phyloP scores from a whole-genome alignment of 2,888 invertebrate species.

The Morpho helenor region DNA sequence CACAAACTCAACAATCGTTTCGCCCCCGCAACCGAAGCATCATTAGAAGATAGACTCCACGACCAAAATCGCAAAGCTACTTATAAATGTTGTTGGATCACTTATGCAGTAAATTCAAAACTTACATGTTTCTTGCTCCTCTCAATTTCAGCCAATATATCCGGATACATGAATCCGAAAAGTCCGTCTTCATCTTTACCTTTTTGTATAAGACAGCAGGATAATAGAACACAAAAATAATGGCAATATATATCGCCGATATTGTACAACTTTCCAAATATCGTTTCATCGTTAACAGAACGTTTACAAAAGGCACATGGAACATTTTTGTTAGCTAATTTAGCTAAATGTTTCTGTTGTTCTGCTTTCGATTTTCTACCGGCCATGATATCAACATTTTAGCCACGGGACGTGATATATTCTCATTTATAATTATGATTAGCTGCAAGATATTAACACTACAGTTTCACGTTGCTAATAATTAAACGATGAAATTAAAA shows the following conservation, averaged over 20 bases:
- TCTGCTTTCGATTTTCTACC: conserved; percentile 25
- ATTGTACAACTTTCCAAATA: conserved; percentile 77
- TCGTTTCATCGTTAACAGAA: conserved; percentile 70
- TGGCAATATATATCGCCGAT: conserved; percentile 81
- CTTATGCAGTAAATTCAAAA: too few relatives aligned
- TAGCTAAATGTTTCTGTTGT: conserved; percentile 39
- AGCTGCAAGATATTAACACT: too few relatives aligned
- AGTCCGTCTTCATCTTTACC: conserved; percentile 85
- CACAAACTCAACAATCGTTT: too few relatives aligned
- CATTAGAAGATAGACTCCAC: too few relatives aligned
- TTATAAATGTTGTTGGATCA: too few relatives aligned
- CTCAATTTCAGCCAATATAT: conserved; percentile 83
- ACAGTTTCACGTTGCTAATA: too few relatives aligned
- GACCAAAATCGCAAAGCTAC: too few relatives aligned
- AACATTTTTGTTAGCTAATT: conserved; percentile 43
- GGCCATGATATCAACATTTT: conserved; percentile 28
- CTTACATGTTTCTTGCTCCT: conserved; percentile 83
- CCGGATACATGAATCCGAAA: conserved; percentile 83
- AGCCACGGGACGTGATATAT: neutral
- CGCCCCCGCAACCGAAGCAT: too few relatives aligned
- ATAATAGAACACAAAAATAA: conserved; percentile 86
- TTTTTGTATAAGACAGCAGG: conserved; percentile 84
- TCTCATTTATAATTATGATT: too few relatives aligned
- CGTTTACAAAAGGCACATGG: conserved; percentile 77
- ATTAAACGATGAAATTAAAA: too few relatives aligned